Evolutionary conservation across 2,888 invertebrate species (phyloP), one percentile per base, ranked within the genome.

Genomic region (Agrochola lychnidis): DNA sequence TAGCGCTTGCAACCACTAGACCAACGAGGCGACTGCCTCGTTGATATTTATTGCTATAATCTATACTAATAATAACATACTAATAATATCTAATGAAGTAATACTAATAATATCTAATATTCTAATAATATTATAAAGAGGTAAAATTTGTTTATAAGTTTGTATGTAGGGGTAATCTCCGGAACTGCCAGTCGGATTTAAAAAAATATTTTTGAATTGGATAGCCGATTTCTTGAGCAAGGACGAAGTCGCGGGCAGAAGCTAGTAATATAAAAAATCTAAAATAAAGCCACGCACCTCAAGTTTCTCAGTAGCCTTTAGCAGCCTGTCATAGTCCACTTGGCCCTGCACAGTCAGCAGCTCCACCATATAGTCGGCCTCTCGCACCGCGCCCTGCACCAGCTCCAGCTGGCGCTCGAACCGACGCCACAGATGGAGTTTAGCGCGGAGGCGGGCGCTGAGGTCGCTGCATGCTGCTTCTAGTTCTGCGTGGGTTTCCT

Each of bases 361-460:
- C 86, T 98, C 98, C 96, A 98, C 98, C 98, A 98, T 98, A 89
- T 98, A 98, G 92, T 98, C 98, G 0, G 98, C 98, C 89, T 98
- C 98, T 75, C 98, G 97, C 0, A 98, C 98, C 0, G 98, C 98
- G 70, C 98, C 98, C 82, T 98, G 98, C 19, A 98, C 98, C 92
- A 98, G 91, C 88, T 98, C 98, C 86, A 98, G 93, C 88, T 98
- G 98, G 4, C 97, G 96, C 90, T 98, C 98, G 92, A 98, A 98
- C 42, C 98, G 96, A 75, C 97, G 97, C 98, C 98, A 99, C 42
- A 98, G 94, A 4, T 97, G 97, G 59, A 98, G 94, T 12, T 98
- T 97, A 73, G 97, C 97, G 56, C 97, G 97, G 45, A 98, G 95
- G 4, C 98, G 94, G 0, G 97, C 97, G 89, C 98, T 95, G 4